Evolutionary conservation across 2,113 vertebrate genomes (phyloP), one percentile per base, ranked within the genome.

Genomic region (Micromys minutus): DNA sequence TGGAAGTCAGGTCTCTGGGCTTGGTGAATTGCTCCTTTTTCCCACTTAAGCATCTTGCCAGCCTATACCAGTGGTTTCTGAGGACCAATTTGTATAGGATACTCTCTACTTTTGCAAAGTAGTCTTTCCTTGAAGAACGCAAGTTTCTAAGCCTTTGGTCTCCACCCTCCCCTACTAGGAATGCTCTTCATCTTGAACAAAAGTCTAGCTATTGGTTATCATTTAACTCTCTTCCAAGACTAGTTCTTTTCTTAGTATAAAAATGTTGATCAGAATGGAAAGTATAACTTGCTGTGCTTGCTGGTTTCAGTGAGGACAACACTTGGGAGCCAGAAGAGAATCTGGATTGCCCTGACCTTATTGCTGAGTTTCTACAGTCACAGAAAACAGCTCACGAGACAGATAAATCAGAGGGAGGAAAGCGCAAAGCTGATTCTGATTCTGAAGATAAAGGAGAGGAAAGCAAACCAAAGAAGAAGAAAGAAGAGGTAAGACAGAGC

Each of bases 281-380:
- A 72, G 71, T 36, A 15, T 95, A 83, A 95, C 87, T 95, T 16
- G 7, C 93, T 83, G 36, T 63, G 45, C 45, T n/a, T 52, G 97
- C 76, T 97, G 81, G 1, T 98, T 98, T 89, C 98, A 99, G 99
- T 75, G 99, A 99, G 50, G 99, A 99, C 88, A 99, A 99, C 98
- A 99, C 99, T 0, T 99, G 99, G 99, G 99, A 99, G 95, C 99
- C 99, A 0, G 99, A 99, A 83, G 99, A 99, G 97, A 99, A 99
- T 98, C 98, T 99, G 45, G 99, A 99, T 96, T 99, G 99, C 97
- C 99, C 99, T 0, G 99, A 99, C 95, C 98, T 99, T 95, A 99
- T 99, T 12, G 99, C 99, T 0, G 99, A 99, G 80, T 99, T 99
- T 95, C 98, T 99, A 22, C 99, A 99, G 91, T 99, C 99, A 1